Conservation (phyloP, 2,888 invertebrate genomes). For the Nyleta sp. region DNA sequence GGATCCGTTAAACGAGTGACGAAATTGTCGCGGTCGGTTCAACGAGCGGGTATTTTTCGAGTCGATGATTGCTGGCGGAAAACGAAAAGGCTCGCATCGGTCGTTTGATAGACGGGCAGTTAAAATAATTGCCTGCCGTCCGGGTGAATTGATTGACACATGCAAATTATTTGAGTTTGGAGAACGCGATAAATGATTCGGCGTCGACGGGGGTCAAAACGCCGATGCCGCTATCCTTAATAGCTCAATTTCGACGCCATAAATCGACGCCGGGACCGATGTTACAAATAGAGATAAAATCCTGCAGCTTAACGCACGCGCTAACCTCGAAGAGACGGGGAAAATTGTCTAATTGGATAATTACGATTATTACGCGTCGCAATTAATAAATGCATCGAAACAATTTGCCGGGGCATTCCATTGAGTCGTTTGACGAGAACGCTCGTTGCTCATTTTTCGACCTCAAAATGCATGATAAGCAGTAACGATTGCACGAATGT, state of each 20-base stretch:
- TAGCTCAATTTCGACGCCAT: constrained; percentile 18
- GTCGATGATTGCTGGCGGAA: no score
- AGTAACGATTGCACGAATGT: constrained; percentile 27
- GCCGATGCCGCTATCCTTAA: constrained; percentile 16
- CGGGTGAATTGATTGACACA: background rate
- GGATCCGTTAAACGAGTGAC: background rate
- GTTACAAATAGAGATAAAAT: constrained; percentile 12
- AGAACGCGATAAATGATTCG: background rate
- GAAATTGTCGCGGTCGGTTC: no score
- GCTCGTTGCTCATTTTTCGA: constrained; percentile 21
- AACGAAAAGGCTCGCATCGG: no score
- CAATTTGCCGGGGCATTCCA: constrained; percentile 16
- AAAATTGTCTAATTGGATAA: constrained; percentile 39
- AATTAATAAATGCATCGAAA: constrained; percentile 36
- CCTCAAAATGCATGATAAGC: constrained; percentile 37
- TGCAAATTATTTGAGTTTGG: constrained; percentile 17
- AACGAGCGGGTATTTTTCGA: no score
- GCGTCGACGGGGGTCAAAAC: background rate
- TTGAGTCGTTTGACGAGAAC: constrained; percentile 13
- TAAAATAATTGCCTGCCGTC: background rate
- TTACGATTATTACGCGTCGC: constrained; percentile 22
- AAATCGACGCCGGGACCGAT: background rate
- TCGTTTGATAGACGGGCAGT: background rate
- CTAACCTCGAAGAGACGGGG: constrained; percentile 18
- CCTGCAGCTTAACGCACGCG: background rate